Base-by-base conservation (phyloP, 2,888 invertebrate genomes). In the Tetragonisca angustula region DNA sequence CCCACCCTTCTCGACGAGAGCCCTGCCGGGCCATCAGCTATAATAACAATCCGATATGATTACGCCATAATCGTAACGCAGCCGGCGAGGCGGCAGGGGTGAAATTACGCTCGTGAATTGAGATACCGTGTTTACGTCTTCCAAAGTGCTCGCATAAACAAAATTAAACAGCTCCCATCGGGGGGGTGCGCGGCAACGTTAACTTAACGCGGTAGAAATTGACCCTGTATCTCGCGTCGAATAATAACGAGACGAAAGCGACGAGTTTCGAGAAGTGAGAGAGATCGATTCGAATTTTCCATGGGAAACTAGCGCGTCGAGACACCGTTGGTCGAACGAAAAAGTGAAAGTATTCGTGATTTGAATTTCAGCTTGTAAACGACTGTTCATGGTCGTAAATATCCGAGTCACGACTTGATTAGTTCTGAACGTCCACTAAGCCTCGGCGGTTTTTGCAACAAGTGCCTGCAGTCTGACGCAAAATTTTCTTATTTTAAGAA, bases 21-120 rank as follows among this genome's bases (percentile, higher is more conserved):
- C 90, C 90, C 89, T 87, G 90, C 92, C 90, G 92, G 91, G 91
- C 93, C 93, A 94, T 94, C 94, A 93, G 93, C 92, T 93, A 93
- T 94, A 94, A 94, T 94, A 94, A 94, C 94, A 94, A 94, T 94
- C 94, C 94, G 94, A 94, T 94, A 94, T 94, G 94, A 94, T 94
- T 94, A 93, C 93, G 91, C 94, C 92, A 94, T 94, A 94, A 94
- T 94, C 94, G 92, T 94, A 94, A 94, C 91, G 92, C 89, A 90
- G 89, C 88, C 86, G 83, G 79, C 84, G 82, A 84, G 83, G 86
- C 83, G 88, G 82, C 86, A 76, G 87, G 76, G 76, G 76, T 89
- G 91, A 94, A 94, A 94, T 94, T 94, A 94, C 92, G 92, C 90
- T 89, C 83, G 92, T 92, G 94, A 94, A 94, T 94, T 93, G 94